Evolutionary conservation across 2,797 vertebrate genomes (phyloP), one percentile per base, ranked within the genome.

Genomic region (Monodelphis domestica): DNA sequence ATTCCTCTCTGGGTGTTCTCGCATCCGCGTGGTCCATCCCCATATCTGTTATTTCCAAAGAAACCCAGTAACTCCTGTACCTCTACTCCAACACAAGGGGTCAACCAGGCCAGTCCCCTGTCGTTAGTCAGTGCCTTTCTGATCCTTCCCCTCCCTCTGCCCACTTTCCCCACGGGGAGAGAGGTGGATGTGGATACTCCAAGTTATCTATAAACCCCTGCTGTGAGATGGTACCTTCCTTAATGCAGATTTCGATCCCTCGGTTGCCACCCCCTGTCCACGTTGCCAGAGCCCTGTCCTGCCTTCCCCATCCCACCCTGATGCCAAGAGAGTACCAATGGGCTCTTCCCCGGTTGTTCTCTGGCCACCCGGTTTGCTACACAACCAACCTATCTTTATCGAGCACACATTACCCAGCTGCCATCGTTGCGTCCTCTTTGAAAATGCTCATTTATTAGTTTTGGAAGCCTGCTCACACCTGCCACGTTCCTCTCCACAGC

Each of bases 261-360:
- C 63, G 4, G 12, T 63, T 70, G n/a, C n/a, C 30, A 5, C 33
- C 7, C 14, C 14, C 33, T n/a, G 33, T 4, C 12, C 59, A 17
- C 4, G 33, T 33, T n/a, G 59, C n/a, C 5, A 63, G n/a, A 38
- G 63, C 14, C 38, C 14, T 1, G 33, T 6, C 33, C 59, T 0
- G 33, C 1, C 63, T 21, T 21, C 29, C 63, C 15, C 63, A 38
- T 5, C 12, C 5, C 38, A 63, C 3, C 5, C n/a, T 21, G 57
- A 38, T 63, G 9, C n/a, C n/a, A 0, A 21, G n/a, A 15, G 1
- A 0, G n/a, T 38, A 14, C 33, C n/a, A n/a, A 2, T 15, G 59
- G 59, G 14, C 33, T 5, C 4, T 63, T 63, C 30, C 30, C 4
- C 57, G 12, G 4, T n/a, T n/a, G n/a, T 5, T 14, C 14, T 5